Percentiles rank a stretch among this genome's conserved stretches.
Evolutionary conservation across 2,113 vertebrate species (phyloP).

Genomic region (Aptenodytes forsteri): DNA sequence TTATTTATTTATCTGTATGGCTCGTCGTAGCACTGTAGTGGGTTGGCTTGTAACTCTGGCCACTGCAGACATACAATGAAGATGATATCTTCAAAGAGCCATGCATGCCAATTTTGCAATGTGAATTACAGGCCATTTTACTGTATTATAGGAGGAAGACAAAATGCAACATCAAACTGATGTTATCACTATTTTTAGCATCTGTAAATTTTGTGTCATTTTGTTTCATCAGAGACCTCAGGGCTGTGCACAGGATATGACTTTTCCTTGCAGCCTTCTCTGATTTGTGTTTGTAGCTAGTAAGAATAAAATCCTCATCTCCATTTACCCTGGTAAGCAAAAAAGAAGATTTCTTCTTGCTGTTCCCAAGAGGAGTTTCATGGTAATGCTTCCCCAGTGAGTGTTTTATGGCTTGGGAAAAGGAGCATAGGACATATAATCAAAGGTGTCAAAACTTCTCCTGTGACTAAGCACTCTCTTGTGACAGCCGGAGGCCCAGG

Average conservation of each 20-base stretch:
- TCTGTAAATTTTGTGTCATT: conserved; percentile 51
- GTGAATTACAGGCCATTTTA: conserved; percentile 46
- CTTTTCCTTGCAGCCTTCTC: not conserved
- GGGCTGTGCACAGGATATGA: not conserved
- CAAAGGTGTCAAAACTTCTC: not conserved
- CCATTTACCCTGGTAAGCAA: not conserved
- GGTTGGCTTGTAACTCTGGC: conserved; percentile 10
- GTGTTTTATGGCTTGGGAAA: not conserved
- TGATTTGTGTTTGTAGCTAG: not conserved
- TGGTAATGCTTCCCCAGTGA: not conserved
- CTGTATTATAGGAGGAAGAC: conserved; percentile 6
- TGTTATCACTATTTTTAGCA: conserved; percentile 48
- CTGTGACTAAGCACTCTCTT: not conserved
- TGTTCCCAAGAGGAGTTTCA: not conserved
- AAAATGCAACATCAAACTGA: conserved; percentile 43
- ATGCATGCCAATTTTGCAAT: conserved; percentile 17
- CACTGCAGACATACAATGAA: not conserved
- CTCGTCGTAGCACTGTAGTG: not conserved
- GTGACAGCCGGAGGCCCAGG: not conserved
- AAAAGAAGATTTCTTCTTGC: not conserved
- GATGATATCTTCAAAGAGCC: conserved; percentile 28
- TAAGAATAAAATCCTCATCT: not conserved
- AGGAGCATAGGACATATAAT: not conserved
- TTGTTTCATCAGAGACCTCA: conserved; percentile 47
- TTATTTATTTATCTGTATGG: not conserved